Evolutionary conservation across 2,888 invertebrate species (phyloP).

Genomic region (Bruchidius siliquastri): DNA sequence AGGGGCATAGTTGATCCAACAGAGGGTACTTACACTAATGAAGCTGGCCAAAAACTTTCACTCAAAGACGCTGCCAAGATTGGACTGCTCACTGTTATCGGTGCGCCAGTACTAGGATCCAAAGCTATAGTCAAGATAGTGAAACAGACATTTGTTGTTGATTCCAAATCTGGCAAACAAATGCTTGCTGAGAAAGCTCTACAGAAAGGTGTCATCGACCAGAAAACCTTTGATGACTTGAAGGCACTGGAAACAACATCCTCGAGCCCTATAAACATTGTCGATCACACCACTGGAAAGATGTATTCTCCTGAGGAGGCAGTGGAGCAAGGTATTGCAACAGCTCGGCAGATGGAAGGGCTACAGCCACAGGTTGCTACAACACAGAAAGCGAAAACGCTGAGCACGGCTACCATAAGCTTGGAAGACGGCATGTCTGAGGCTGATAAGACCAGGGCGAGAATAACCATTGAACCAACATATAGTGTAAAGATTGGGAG

Average conservation of each 20-base stretch:
- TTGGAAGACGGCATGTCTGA: constrained; percentile 49
- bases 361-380: constrained; percentile 13
- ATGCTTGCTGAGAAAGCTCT: constrained; percentile 78
- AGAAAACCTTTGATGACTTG: constrained; percentile 46
- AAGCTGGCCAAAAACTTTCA: constrained; percentile 61
- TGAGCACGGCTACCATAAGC: constrained; percentile 40
- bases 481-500: constrained; percentile 62
- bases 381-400: constrained; percentile 28
- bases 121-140: constrained; percentile 66
- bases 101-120: constrained; percentile 69
- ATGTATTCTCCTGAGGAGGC: constrained; percentile 42
- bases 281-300: not conserved
- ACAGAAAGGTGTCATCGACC: constrained; percentile 67
- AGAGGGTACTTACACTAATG: constrained; percentile 65
- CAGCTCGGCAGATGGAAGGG: constrained; percentile 20
- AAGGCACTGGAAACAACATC: constrained; percentile 47
- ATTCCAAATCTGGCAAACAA: constrained; percentile 76
- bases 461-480: constrained; percentile 60
- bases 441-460: constrained; percentile 55
- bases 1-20: constrained; percentile 69
- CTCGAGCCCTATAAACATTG: constrained; percentile 25
- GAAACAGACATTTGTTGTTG: constrained; percentile 57
- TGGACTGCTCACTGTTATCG: constrained; percentile 71
- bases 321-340: constrained; percentile 38
- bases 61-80: constrained; percentile 71